Conservation (phyloP, 2,888 invertebrate genomes). For the Cheilosia scutellata region DNA sequence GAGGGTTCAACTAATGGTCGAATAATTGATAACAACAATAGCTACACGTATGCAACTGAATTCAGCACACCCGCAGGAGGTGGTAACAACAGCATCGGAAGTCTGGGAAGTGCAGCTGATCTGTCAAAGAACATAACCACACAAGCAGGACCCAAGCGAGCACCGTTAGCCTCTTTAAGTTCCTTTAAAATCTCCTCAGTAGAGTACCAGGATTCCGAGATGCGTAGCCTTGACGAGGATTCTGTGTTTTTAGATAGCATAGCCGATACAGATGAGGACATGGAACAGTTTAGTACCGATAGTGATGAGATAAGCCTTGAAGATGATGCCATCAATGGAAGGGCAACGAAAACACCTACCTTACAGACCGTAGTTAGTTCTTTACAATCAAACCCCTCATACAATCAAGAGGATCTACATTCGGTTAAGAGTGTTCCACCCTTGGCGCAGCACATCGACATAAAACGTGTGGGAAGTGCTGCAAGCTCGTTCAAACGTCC, state of each 20-base stretch:
- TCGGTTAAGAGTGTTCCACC: slow-evolving; percentile 60
- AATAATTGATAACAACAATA: slow-evolving; percentile 80
- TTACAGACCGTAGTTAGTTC: slow-evolving; percentile 63
- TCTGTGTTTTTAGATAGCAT: slow-evolving; percentile 91
- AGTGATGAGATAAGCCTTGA: slow-evolving; percentile 87
- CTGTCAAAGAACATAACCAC: slow-evolving; percentile 81
- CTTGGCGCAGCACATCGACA: slow-evolving; percentile 39
- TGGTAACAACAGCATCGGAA: slow-evolving; percentile 80
- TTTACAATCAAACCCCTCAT: slow-evolving; percentile 47
- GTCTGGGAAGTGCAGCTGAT: slow-evolving; percentile 78
- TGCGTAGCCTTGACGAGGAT: slow-evolving; percentile 91
- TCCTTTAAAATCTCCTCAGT: slow-evolving; percentile 90
- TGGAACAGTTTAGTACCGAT: slow-evolving; percentile 93
- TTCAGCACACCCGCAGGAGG: slow-evolving; percentile 77
- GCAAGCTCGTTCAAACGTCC: slow-evolving; percentile 76
- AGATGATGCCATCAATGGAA: slow-evolving; percentile 69
- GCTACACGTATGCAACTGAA: slow-evolving; percentile 79
- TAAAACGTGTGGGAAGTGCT: slow-evolving; percentile 41
- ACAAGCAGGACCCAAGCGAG: slow-evolving; percentile 85
- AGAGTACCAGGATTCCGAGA: slow-evolving; percentile 89
- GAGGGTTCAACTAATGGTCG: slow-evolving; percentile 65
- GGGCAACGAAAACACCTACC: slow-evolving; percentile 56
- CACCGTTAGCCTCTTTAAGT: slow-evolving; percentile 92
- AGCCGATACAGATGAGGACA: slow-evolving; percentile 92
- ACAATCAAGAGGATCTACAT: slow-evolving; percentile 56